Evolutionary conservation across 37 sponge, comb jelly and placozoan species (phyloP), one percentile per base, ranked within the genome.

Genomic region (Beroe ovata): DNA sequence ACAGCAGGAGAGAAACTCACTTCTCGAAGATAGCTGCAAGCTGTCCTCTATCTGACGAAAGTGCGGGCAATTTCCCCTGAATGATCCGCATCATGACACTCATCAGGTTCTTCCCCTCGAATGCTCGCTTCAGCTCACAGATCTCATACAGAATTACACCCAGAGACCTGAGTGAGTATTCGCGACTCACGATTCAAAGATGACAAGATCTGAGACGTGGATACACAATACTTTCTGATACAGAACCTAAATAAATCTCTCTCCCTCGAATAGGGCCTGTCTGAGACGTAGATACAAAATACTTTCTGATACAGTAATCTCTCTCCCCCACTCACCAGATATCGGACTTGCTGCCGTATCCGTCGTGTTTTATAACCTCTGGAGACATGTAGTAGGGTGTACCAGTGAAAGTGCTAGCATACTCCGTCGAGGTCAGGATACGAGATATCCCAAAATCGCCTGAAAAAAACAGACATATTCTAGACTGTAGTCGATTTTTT

Each of bases 331-430:
- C 91, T 40, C n/a, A 94, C 99, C 99, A 97, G 14, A 97, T 92
- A 58, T 97, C 99, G 20, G 96, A 95, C 64, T 97, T 97, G 19
- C 93, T 90, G 88, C 94, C 94, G 90, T 97, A 97, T 29, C 93
- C 95, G 16, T 95, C 93, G 58, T 95, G 99, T 60, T 95, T 94
- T 25, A 97, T 91, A 0, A 95, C 99, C 91, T 97, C 99, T 25
- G 99, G 99, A 39, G 95, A 94, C 99, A 97, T 97, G 94, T 97
- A 97, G 89, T 97, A 93, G 21, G 99, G 99, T 11, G 99, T 97
- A 8, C 99, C 99, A 1, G 96, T 93, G 72, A 97, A 96, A 16
- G 99, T 97, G 64, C 93, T 94, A 28, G 99, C 99, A n/a, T 92
- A 84, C 38, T 97, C 99, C 14, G 95, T 94, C 0, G 95, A 92